These are phyloP conservation scores for Pyrgus malvae DNA, from an alignment of 2,888 invertebrate genomes.

Conservation along the genomic window DNA sequence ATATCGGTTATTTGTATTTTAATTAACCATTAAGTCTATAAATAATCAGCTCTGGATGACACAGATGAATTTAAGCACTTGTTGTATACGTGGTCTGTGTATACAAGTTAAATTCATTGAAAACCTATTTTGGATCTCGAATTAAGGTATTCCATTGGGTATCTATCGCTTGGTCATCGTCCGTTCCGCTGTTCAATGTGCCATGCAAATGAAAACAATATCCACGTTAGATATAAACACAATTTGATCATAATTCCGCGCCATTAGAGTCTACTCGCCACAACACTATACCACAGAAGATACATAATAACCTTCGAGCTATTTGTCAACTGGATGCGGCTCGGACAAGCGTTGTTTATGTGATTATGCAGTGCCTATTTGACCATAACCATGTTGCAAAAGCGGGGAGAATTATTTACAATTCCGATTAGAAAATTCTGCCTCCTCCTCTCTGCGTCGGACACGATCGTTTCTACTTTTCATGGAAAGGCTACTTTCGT, in stretches of 20 bases:
- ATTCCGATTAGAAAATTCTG: conserved; percentile 19
- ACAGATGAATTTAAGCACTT: no score
- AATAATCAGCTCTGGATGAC: no score
- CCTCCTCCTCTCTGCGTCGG: background rate
- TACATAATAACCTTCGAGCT: background rate
- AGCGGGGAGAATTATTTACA: conserved; percentile 24
- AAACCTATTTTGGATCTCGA: no score
- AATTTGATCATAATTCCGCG: conserved; percentile 29
- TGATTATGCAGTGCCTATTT: conserved; percentile 31
- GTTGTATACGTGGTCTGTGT: no score
- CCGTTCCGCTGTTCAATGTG: conserved; percentile 35
- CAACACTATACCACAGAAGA: background rate
- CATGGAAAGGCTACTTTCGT: conserved; percentile 1
- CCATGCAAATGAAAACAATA: conserved; percentile 46
- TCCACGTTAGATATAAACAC: conserved; percentile 29
- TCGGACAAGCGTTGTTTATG: conserved; percentile 21
- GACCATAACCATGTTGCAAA: conserved; percentile 28
- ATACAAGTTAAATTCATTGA: no score
- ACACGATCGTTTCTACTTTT: background rate
- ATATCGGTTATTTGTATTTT: no score
- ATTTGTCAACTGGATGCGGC: conserved; percentile 27
- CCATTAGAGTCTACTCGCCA: conserved; percentile 12
- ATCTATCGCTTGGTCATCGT: conserved; percentile 29
- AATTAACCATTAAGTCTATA: no score
- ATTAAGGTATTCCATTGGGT: background rate